Base-by-base conservation (phyloP, 2,797 vertebrate genomes). In the Moxostoma hubbsi region DNA sequence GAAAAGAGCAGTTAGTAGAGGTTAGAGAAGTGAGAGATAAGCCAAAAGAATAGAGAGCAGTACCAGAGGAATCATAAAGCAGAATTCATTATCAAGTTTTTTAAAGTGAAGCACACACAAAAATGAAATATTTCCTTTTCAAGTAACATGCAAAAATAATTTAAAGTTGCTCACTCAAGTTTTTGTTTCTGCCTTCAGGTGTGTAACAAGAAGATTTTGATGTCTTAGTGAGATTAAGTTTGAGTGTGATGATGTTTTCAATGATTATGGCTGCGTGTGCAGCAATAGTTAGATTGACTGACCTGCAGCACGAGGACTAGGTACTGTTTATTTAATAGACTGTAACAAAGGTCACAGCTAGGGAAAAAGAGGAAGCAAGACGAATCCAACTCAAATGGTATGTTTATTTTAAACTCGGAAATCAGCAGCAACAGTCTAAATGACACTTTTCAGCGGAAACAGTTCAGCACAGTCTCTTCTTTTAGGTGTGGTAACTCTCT, bases 401-500 rank as follows among this genome's bases (percentile, higher is more conserved):
- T 24, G 2, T 24, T 24, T 24, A 24, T 24, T 24, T 24, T 24
- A 24, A 24, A 24, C 18, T 24, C 18, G 18, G 18, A 24, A 24
- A 24, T 24, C 18, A n/a, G n/a, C n/a, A n/a, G n/a, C n/a, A n/a
- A n/a, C n/a, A n/a, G n/a, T n/a, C n/a, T n/a, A n/a, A n/a, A n/a
- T n/a, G n/a, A 24, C 2, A 2, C 18, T 24, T 24, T 24, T 24
- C 18, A 24, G 18, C 2, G 18, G 18, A 24, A 24, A 24, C 18
- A 24, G 18, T 24, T 24, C 18, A 24, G 18, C 18, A 24, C 18
- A 24, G 18, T 24, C 1, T 24, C 18, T 24, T 24, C 18, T 24
- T 24, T 24, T 24, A 78, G 75, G 75, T 82, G 70, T 82, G 57
- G 81, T 13, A 11, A 24, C 18, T 24, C 18, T 24, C 18, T 24